Base-by-base conservation (phyloP, 1,140 invertebrate species). In the Drosophila miranda region DNA sequence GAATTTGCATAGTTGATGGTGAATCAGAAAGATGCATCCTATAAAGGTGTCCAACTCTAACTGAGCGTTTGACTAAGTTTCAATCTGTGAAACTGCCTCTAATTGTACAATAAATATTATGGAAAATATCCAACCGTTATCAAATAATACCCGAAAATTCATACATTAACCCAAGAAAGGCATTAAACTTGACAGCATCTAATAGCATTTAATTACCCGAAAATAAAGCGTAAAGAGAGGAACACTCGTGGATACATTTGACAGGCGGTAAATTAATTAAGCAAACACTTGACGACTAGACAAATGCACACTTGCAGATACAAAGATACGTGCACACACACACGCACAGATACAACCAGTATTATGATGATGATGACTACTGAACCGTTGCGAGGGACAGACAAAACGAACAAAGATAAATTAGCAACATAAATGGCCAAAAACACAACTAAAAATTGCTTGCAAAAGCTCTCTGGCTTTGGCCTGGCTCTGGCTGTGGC, bases 211-310 rank as follows among this genome's bases (percentile, higher is more conserved):
- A 78, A 83, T 74, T 54, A 62, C 52, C 54, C 28, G 51, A 46
- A 64, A 56, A 67, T n/a, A 54, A 67, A 43, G 13, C 30, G 26
- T 38, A 46, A 50, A 41, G 41, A 42, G 51, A 62, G 53, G 61
- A 67, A 68, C 52, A 68, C 28, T 53, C 59, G 23, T 21, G 30
- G 44, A 48, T 56, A 38, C 59, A 74, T 80, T 81, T 81, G 63
- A 80, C 77, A 86, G 63, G 50, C 63, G 58, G 81, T 79, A 52
- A 81, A 87, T 84, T 86, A 86, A 84, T 84, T 77, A 81, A 74
- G 51, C 62, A 77, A 77, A 87, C 78, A 87, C 82, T 77, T 45
- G 62, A 38, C 34, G 56, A 19, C 30, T 43, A 41, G 26, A 11
- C 63, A 44, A 38, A 38, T 38, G 34, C 34, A 38, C 34, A 38